These are phyloP conservation scores for Nannospalax galili DNA, from an alignment of 2,113 vertebrate species.

Conservation along the genomic window DNA sequence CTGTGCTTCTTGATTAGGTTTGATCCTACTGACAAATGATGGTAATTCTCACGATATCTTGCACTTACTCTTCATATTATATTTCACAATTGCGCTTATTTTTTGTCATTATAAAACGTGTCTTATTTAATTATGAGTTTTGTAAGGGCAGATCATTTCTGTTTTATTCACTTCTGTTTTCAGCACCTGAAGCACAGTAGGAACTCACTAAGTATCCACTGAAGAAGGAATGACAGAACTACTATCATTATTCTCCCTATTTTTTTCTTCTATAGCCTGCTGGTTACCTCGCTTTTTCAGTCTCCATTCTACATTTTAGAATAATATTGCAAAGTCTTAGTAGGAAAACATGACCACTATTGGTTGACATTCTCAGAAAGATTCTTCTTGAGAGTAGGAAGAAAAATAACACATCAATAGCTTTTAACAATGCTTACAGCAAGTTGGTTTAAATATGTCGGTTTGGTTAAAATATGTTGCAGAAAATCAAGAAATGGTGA, in stretches of 20 bases:
- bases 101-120: background rate
- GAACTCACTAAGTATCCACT: background rate
- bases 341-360: background rate
- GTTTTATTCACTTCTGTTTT: background rate
- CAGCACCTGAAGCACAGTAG: background rate
- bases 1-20: background rate
- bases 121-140: background rate
- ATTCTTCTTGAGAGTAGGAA: background rate
- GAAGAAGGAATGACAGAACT: background rate
- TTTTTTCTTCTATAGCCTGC: background rate
- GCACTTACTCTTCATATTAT: background rate
- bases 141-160: background rate
- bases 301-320: background rate
- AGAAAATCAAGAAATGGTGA: background rate
- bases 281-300: background rate
- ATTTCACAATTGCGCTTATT: background rate
- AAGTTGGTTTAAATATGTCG: no score
- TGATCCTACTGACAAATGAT: background rate
- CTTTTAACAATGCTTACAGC: background rate
- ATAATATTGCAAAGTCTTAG: background rate
- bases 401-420: background rate
- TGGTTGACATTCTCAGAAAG: conserved; percentile 8
- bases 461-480: no score
- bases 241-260: background rate
- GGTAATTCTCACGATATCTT: background rate